A percentile compares a stretch with the other conserved stretches of the same genome.
phyloP scores from a whole-genome alignment of 1,140 invertebrate genomes.

The Sitobion miscanthi region DNA sequence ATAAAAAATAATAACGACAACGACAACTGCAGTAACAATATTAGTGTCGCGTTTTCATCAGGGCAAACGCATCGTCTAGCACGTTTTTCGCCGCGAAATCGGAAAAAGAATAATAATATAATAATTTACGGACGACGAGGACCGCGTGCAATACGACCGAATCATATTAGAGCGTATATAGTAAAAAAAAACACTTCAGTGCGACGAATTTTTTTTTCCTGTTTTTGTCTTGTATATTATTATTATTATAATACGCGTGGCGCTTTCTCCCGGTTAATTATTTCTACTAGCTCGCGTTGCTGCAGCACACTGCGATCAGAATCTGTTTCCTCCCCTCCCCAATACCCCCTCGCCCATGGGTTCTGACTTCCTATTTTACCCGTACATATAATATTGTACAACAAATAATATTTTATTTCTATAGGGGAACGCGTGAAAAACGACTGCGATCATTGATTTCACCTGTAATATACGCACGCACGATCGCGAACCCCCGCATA shows the following conservation, averaged over 20 bases:
- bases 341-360: neutral
- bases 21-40: neutral
- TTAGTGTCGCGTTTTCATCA: neutral
- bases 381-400: neutral
- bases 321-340: neutral
- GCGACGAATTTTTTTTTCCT: conserved; percentile 34
- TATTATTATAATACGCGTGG: neutral
- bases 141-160: neutral
- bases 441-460: conserved; percentile 34
- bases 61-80: neutral
- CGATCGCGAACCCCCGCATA: neutral
- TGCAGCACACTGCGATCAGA: neutral
- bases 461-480: neutral
- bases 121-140: neutral
- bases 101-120: conserved; percentile 21
- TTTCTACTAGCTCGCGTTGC: neutral
- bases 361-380: conserved; percentile 10
- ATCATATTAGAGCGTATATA: neutral
- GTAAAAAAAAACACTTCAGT: neutral
- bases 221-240: neutral
- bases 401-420: neutral
- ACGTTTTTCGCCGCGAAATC: neutral
- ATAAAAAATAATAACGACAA: neutral
- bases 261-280: neutral
- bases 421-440: conserved; percentile 30